Conservation (phyloP, 2,888 invertebrate species). For the Xanthia icteritia region DNA sequence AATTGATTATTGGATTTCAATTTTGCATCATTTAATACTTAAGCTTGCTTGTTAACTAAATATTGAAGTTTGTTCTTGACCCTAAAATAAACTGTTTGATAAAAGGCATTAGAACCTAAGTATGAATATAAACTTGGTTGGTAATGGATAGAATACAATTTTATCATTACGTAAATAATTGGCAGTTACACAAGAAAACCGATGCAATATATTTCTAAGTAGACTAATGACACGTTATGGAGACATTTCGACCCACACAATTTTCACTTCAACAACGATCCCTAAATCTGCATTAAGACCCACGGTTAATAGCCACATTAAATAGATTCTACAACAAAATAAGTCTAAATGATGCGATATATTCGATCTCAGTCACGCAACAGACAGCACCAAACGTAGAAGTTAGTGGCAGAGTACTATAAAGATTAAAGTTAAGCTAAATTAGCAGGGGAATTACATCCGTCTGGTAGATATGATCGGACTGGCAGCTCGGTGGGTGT, state of each 20-base stretch:
- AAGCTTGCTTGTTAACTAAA: slow-evolving; percentile 38
- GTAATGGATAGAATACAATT: slow-evolving; percentile 11
- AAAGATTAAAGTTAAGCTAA: slow-evolving; percentile 75
- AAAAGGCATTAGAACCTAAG: slow-evolving; percentile 27
- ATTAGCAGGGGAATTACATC: slow-evolving; percentile 60
- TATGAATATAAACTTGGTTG: slow-evolving; percentile 12
- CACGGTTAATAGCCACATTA: slow-evolving; percentile 56
- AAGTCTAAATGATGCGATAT: slow-evolving; percentile 63
- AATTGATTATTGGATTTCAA: slow-evolving; percentile 58
- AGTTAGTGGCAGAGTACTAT: slow-evolving; percentile 64
- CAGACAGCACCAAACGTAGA: slow-evolving; percentile 67
- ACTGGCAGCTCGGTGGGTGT: slow-evolving; percentile 62
- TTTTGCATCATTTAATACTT: slow-evolving; percentile 51
- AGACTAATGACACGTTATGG: slow-evolving; percentile 42
- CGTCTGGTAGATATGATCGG: slow-evolving; percentile 63
- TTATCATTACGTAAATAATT: background rate
- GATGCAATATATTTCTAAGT: background rate
- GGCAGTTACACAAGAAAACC: slow-evolving; percentile 7
- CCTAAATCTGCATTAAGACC: slow-evolving; percentile 44
- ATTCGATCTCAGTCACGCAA: slow-evolving; percentile 71
- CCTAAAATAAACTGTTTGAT: slow-evolving; percentile 32
- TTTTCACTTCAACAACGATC: slow-evolving; percentile 52
- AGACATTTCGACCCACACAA: slow-evolving; percentile 47
- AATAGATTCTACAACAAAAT: slow-evolving; percentile 61
- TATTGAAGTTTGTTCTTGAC: slow-evolving; percentile 51